These are phyloP conservation scores for Axinella damicornis DNA, from an alignment of 37 sponge, comb jelly and placozoan genomes.

Conservation along the genomic window DNA sequence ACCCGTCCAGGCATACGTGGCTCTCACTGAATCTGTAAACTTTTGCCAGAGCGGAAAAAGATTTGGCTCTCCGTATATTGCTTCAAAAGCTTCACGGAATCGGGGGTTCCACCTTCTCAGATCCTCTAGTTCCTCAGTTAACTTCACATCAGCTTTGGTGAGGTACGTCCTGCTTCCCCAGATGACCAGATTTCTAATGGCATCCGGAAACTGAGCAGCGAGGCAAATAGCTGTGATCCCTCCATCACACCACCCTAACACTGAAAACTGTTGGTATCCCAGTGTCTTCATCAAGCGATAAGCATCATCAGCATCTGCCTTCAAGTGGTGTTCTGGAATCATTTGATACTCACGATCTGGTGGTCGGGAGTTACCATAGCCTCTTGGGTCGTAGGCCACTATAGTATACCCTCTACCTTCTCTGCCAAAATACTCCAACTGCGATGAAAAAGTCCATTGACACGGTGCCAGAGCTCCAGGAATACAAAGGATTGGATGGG, in stretches of 20 bases:
- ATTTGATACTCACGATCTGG: conserved; percentile 29
- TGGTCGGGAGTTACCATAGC: conserved; percentile 63
- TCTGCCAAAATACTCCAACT: conserved; percentile 50
- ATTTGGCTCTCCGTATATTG: too few species aligned
- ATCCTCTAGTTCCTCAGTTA: conserved; percentile 49
- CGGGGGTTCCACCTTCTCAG: conserved; percentile 53
- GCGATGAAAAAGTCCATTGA: conserved; percentile 35
- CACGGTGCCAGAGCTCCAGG: too few species aligned
- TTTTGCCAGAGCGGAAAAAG: conserved; percentile 9
- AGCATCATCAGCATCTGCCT: conserved; percentile 60
- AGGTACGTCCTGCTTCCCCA: conserved; percentile 76
- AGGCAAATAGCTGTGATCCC: conserved; percentile 56
- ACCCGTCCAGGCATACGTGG: background rate
- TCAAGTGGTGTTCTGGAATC: conserved; percentile 7
- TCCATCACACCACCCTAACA: conserved; percentile 87
- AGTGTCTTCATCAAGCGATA: conserved; percentile 53
- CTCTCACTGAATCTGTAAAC: conserved; percentile 4
- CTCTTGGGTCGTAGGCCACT: conserved; percentile 54
- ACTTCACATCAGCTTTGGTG: conserved; percentile 56
- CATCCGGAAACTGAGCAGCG: conserved; percentile 46
- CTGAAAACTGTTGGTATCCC: conserved; percentile 49
- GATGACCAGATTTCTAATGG: conserved; percentile 56
- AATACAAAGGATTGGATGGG: too few species aligned
- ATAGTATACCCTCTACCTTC: conserved; percentile 26
- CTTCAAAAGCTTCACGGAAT: conserved; percentile 28